A percentile compares a stretch with the other conserved stretches of the same genome.
Evolutionary conservation across 2,113 vertebrate genomes (phyloP).

Genomic region (Microcebus jonahi): DNA sequence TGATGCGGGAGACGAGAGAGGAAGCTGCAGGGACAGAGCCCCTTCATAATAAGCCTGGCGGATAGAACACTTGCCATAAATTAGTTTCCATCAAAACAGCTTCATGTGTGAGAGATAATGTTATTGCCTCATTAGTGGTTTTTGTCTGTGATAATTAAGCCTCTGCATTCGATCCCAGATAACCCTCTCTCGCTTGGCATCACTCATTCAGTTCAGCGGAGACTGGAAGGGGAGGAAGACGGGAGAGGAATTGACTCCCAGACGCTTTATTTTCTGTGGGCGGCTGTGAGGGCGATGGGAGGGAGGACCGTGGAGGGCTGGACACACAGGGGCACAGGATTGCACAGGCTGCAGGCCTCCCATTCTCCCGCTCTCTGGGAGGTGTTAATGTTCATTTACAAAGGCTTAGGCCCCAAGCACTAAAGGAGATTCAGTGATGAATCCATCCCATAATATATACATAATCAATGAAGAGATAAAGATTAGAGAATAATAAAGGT

Average conservation of each 20-base stretch:
- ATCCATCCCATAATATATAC: neutral
- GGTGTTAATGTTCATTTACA: neutral
- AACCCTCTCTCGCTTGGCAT: neutral
- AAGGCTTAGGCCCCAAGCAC: neutral
- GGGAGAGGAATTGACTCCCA: neutral
- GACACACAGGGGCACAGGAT: neutral
- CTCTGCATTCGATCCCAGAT: neutral
- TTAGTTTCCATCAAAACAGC: constrained; percentile 44
- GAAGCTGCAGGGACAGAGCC: neutral
- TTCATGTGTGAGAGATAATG: constrained; percentile 10
- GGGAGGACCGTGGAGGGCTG: neutral
- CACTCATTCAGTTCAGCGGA: neutral
- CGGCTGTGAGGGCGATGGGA: neutral
- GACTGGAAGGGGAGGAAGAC: neutral
- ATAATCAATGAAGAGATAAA: neutral
- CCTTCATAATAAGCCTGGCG: neutral
- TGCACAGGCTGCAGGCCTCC: neutral
- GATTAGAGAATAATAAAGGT: neutral
- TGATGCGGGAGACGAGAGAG: neutral
- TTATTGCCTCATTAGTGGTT: constrained; percentile 48
- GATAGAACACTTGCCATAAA: neutral
- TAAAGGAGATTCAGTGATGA: neutral
- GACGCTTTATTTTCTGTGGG: neutral
- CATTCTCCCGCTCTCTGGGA: neutral
- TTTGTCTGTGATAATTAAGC: constrained; percentile 49